Conservation (phyloP, 2,888 invertebrate species). For the Brachyopa scutellaris region DNA sequence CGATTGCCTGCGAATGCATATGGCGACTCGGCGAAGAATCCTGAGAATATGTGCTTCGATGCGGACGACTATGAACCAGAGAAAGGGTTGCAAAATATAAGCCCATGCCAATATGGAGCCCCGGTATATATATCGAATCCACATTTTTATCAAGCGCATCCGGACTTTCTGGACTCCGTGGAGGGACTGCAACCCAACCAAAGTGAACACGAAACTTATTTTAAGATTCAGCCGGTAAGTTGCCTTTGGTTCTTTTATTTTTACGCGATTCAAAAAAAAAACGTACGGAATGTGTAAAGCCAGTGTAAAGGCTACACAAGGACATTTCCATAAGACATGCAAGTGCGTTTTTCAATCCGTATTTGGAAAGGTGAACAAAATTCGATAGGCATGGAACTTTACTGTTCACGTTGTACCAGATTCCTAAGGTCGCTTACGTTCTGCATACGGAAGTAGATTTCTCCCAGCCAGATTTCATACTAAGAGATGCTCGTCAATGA, state of each 20-base stretch:
- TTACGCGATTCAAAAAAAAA: too few relatives aligned
- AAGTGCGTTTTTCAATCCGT: too few relatives aligned
- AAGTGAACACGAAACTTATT: slow-evolving; percentile 88
- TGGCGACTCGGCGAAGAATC: slow-evolving; percentile 85
- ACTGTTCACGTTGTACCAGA: too few relatives aligned
- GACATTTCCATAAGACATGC: too few relatives aligned
- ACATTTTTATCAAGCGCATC: slow-evolving; percentile 93
- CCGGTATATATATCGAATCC: slow-evolving; percentile 95
- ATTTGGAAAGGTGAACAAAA: too few relatives aligned
- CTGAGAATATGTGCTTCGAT: slow-evolving; percentile 89
- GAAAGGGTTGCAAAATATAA: slow-evolving; percentile 91
- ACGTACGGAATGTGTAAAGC: too few relatives aligned
- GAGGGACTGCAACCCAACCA: slow-evolving; percentile 88
- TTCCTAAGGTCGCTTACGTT: too few relatives aligned
- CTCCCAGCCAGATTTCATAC: too few relatives aligned
- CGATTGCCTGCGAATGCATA: slow-evolving; percentile 88
- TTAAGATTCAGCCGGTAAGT: slow-evolving; percentile 93
- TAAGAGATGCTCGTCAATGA: too few relatives aligned
- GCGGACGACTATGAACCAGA: slow-evolving; percentile 86
- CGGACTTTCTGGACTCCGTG: slow-evolving; percentile 85
- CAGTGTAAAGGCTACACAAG: too few relatives aligned
- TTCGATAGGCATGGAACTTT: too few relatives aligned
- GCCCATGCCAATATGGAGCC: slow-evolving; percentile 93
- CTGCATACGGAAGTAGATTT: too few relatives aligned
- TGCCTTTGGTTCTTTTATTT: background rate